phyloP scores from a whole-genome alignment of 2,797 vertebrate species.

The Podarcis lilfordi region DNA sequence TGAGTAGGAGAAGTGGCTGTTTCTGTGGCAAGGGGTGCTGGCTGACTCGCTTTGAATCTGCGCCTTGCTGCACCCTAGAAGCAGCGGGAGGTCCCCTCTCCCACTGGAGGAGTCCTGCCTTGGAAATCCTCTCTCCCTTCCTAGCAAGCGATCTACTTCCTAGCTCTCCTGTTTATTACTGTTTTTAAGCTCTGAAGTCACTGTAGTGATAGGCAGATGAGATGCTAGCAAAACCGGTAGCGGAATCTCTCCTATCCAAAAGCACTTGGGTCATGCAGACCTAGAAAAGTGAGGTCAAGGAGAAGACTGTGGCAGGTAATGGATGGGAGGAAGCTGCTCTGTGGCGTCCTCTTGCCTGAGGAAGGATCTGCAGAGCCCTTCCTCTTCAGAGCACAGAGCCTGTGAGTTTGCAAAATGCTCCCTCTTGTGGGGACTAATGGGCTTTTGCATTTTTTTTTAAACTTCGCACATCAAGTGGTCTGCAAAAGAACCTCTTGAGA shows the following conservation, averaged over 20 bases:
- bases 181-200: too few relatives aligned
- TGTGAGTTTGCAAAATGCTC: too few relatives aligned
- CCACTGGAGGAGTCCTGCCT: background rate
- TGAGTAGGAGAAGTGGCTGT: background rate
- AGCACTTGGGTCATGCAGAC: background rate
- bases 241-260: too few relatives aligned
- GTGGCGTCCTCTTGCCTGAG: background rate
- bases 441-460: background rate
- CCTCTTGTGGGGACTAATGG: background rate
- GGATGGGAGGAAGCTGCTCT: too few relatives aligned
- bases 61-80: too few relatives aligned
- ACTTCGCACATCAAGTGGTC: background rate
- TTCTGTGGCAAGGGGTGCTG: rapidly evolving
- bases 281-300: too few relatives aligned
- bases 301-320: background rate
- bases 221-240: background rate
- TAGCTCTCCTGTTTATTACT: background rate
- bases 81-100: background rate
- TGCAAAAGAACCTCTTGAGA: background rate
- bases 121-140: background rate
- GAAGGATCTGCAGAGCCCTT: background rate
- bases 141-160: background rate
- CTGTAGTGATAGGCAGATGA: too few relatives aligned
- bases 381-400: background rate
- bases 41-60: background rate